Percentiles rank a stretch among this genome's conserved stretches.
Conservation (phyloP, 1,140 invertebrate species). For the Drosophila persimilis region DNA sequence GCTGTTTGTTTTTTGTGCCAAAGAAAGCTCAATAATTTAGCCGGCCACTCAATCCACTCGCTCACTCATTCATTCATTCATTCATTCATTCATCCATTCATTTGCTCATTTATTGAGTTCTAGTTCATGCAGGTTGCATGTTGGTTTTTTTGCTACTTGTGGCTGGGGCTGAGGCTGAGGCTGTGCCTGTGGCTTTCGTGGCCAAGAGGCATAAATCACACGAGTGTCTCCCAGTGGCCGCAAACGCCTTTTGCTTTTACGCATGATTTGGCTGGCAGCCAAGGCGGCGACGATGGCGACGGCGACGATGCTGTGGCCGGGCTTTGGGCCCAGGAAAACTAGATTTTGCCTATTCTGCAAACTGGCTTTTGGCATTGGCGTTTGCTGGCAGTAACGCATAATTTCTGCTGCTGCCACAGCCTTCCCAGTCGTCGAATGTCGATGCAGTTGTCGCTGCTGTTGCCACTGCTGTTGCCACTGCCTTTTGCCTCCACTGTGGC, state of each 20-base stretch:
- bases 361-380: slow-evolving; percentile 76
- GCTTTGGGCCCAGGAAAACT: slow-evolving; percentile 66
- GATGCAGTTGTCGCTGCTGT: slow-evolving; percentile 54
- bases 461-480: slow-evolving; percentile 11
- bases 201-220: slow-evolving; percentile 70
- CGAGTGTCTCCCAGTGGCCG: slow-evolving; percentile 50
- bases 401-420: slow-evolving; percentile 54
- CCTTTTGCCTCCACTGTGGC: not conserved
- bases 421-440: slow-evolving; percentile 42
- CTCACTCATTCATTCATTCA: not conserved
- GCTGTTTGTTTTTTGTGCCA: slow-evolving; percentile 65
- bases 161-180: not conserved
- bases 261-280: slow-evolving; percentile 68
- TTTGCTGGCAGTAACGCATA: slow-evolving; percentile 66
- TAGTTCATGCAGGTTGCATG: slow-evolving; percentile 58
- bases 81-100: slow-evolving; percentile 1
- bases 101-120: slow-evolving; percentile 64
- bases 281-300: slow-evolving; percentile 21
- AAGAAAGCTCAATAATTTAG: slow-evolving; percentile 80
- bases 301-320: not conserved
- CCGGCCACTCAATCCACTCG: slow-evolving; percentile 33
- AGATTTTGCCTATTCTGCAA: slow-evolving; percentile 78
- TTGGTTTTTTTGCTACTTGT: too few relatives aligned
- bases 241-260: slow-evolving; percentile 73
- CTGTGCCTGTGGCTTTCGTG: slow-evolving; percentile 28